These are phyloP conservation scores for Machaerirhynchus nigripectus DNA, from an alignment of 2,113 vertebrate species.

Conservation along the genomic window DNA sequence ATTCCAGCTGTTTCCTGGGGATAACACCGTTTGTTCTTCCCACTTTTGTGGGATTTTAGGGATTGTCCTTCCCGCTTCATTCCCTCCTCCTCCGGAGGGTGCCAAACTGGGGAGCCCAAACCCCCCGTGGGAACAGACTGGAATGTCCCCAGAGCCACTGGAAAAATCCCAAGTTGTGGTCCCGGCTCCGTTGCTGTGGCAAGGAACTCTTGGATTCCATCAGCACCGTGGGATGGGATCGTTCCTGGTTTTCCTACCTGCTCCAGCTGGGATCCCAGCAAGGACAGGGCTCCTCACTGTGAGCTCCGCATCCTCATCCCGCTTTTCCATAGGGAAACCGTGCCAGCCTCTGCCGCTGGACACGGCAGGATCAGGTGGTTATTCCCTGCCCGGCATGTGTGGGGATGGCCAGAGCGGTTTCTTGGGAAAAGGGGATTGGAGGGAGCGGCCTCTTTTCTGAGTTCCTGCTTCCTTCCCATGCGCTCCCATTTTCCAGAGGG, in stretches of 20 bases:
- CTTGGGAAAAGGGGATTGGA: background rate
- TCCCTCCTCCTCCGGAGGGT: accelerated
- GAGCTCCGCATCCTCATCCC: background rate
- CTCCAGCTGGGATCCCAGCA: background rate
- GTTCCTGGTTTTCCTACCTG: background rate
- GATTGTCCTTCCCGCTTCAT: no score
- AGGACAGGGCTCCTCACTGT: background rate
- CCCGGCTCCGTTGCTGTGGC: background rate
- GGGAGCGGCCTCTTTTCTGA: background rate
- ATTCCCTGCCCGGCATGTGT: background rate
- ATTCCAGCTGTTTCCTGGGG: background rate
- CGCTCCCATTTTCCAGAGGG: background rate
- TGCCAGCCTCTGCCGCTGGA: background rate
- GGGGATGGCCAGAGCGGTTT: background rate
- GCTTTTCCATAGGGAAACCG: background rate
- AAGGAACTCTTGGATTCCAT: background rate
- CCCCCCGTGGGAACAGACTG: background rate
- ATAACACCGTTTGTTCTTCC: background rate
- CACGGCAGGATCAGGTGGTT: accelerated
- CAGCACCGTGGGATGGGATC: background rate
- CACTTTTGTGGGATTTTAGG: background rate
- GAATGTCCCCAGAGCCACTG: background rate
- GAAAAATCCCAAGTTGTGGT: background rate
- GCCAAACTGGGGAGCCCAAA: background rate
- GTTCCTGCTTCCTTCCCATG: background rate